Conservation (phyloP, 2,113 vertebrate genomes). For the Panthera leo region DNA sequence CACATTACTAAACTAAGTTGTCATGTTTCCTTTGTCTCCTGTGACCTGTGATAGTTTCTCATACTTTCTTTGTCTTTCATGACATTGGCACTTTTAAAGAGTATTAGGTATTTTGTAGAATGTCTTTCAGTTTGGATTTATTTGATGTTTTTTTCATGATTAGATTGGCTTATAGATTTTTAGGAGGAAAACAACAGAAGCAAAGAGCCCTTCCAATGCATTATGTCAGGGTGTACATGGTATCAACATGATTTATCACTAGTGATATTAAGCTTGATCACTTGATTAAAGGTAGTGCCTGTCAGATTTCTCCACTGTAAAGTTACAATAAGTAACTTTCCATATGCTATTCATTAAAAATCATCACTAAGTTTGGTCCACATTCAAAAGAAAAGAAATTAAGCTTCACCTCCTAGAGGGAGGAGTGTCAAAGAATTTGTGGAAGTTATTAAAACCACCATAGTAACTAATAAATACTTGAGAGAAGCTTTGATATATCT, state of each 20-base stretch:
- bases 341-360: not conserved
- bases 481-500: not conserved
- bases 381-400: not conserved
- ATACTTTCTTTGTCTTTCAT: not conserved
- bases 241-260: not conserved
- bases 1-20: not conserved
- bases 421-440: not conserved
- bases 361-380: not conserved
- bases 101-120: not conserved
- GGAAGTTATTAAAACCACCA: not conserved
- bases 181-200: not conserved
- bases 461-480: not conserved
- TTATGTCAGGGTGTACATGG: not conserved
- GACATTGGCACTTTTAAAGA: not conserved
- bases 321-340: not conserved
- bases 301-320: not conserved
- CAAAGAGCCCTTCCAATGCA: not conserved
- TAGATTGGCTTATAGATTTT: not conserved
- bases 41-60: not conserved
- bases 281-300: not conserved
- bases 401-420: not conserved
- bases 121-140: not conserved
- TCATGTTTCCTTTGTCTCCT: not conserved
- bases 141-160: not conserved
- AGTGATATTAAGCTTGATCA: not conserved